Percentiles rank a stretch among this genome's conserved stretches.
Evolutionary conservation across 2,797 vertebrate genomes (phyloP).

Genomic region (Bradypus variegatus): DNA sequence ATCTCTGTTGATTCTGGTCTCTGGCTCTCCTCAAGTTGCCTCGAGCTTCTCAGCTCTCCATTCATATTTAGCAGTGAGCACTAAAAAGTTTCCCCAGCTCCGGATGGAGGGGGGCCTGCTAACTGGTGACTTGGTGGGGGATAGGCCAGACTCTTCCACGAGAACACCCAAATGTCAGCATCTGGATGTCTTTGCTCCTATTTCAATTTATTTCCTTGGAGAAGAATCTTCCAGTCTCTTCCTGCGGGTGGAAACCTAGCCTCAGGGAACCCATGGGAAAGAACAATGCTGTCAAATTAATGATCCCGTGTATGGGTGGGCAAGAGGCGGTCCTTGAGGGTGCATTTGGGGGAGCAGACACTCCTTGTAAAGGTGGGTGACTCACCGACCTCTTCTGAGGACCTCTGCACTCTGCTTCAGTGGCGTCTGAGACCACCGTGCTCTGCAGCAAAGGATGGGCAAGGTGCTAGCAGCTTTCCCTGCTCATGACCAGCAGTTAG

Average conservation of each 20-base stretch:
- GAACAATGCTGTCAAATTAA: too few relatives aligned
- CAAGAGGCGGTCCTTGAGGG: too few relatives aligned
- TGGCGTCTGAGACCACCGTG: background rate
- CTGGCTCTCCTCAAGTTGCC: background rate
- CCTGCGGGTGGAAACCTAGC: background rate
- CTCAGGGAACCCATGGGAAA: background rate
- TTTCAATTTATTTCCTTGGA: background rate
- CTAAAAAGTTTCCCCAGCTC: background rate
- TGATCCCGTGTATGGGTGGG: too few relatives aligned
- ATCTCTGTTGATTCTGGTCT: background rate
- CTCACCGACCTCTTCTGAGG: background rate
- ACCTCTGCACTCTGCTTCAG: background rate
- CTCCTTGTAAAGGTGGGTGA: background rate
- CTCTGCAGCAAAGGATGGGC: background rate
- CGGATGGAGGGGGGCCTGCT: too few relatives aligned
- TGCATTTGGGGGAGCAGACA: background rate
- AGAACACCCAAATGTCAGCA: too few relatives aligned
- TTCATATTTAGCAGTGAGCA: fast-evolving
- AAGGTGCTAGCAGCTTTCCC: fast-evolving
- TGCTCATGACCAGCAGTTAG: background rate
- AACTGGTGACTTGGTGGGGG: background rate
- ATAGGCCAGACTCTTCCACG: fast-evolving
- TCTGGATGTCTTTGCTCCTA: background rate
- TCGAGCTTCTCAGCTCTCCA: background rate
- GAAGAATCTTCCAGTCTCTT: background rate